These are phyloP conservation scores for Beris chalybata DNA, from an alignment of 2,888 invertebrate genomes.

Conservation along the genomic window DNA sequence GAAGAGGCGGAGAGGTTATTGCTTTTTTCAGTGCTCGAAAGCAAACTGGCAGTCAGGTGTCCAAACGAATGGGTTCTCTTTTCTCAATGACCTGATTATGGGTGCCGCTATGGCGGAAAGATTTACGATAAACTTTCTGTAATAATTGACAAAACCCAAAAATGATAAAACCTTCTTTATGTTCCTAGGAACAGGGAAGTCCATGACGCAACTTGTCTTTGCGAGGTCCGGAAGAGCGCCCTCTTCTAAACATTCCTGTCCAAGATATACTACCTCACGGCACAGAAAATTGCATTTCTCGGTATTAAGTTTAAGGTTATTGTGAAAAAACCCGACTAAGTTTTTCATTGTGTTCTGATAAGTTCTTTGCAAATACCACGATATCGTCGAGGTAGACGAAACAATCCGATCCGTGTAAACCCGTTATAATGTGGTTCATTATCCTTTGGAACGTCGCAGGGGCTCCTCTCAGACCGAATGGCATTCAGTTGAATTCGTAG, in stretches of 20 bases:
- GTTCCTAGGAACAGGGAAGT: background rate
- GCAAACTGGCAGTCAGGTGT: no score
- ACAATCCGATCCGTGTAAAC: background rate
- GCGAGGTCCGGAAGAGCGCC: background rate
- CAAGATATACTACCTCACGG: background rate
- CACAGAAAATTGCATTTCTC: background rate
- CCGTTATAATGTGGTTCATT: background rate
- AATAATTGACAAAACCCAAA: no score
- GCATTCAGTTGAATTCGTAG: background rate
- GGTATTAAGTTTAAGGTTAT: background rate
- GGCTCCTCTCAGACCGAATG: background rate
- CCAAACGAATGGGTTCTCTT: no score
- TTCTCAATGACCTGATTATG: no score
- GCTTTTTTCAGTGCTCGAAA: no score
- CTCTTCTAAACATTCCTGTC: background rate
- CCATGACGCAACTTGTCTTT: background rate
- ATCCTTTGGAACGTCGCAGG: background rate
- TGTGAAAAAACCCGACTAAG: background rate
- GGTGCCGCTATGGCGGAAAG: no score
- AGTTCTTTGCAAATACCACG: background rate
- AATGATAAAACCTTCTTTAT: background rate
- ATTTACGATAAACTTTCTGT: no score
- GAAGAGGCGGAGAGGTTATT: no score
- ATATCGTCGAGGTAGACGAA: conserved; percentile 1
- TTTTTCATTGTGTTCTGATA: background rate